Conservation (phyloP, 2,113 vertebrate genomes). For the Chlorodrepanis virens region DNA sequence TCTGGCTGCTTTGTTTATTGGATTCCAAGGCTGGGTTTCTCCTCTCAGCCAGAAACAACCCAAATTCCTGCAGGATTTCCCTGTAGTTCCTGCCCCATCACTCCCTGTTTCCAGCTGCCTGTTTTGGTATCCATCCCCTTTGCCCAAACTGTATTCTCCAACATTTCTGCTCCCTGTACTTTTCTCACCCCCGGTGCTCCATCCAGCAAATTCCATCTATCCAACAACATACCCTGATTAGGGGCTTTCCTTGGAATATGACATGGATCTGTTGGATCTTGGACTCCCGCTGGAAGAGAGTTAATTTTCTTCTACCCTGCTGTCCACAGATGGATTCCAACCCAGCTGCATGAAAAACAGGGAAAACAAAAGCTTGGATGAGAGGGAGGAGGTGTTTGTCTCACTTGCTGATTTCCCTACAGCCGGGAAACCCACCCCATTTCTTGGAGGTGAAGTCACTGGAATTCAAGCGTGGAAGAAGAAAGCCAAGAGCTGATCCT, state of each 20-base stretch:
- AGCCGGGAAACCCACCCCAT: conserved; percentile 7
- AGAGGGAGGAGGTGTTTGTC: not conserved
- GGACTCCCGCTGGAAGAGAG: not conserved
- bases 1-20: not conserved
- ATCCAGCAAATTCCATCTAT: not conserved
- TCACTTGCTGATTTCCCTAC: not conserved
- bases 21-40: not conserved
- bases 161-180: not conserved
- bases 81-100: not conserved
- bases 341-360: not conserved
- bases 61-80: not conserved
- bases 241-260: not conserved
- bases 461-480: not conserved
- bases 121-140: not conserved
- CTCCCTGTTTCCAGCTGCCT: not conserved
- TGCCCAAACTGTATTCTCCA: not conserved
- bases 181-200: not conserved
- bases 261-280: not conserved
- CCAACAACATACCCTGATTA: not conserved
- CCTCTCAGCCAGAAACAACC: not conserved
- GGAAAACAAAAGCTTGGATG: not conserved
- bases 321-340: not conserved
- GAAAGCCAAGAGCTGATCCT: not conserved
- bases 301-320: not conserved
- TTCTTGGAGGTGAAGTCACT: conserved; percentile 16